Evolutionary conservation across 2,888 invertebrate species (phyloP), one percentile per base, ranked within the genome.

Genomic region (Galeruca laticollis): DNA sequence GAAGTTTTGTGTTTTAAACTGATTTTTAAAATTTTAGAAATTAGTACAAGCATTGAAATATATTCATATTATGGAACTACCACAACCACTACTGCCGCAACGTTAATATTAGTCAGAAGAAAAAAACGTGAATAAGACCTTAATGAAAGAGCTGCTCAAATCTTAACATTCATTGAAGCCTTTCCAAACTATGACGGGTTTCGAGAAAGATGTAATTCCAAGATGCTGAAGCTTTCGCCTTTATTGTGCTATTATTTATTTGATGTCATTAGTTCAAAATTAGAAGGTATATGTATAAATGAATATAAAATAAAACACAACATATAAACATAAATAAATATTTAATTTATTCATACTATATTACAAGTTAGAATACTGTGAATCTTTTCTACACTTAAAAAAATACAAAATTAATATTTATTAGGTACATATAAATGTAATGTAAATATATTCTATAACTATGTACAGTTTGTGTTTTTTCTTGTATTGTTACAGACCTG

Each of bases 1-100:
- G 54, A 21, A 54, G 8, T 2, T 11, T 11, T 20, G 3, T 18
- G 15, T 59, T 43, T 43, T 5, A 20, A 21, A 21, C 9, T 11
- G 5, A 13, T 15, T 60, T 49, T 88, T 26, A 5, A 26, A 26
- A 5, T 26, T 88, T 31, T 86, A 92, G 91, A 91, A 91, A 90
- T 88, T 92, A 13, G 90, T 92, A 57, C 88, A 91, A 71, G 88
- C 89, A 2, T 88, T 91, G 69, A 91, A 91, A 80, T 88, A 88
- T 77, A 84, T 85, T 37, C 86, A 85, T 87, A 76, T 86, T 86
- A 84, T 60, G 74, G 86, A 70, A 84, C 87, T 0, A 87, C 87
- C 1, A 84, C 87, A 6, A 84, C 88, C 66, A 86, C 88, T 11
- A 80, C 80, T 83, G 87, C 51, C 84, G 86, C 51, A 83, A 87